phyloP scores from a whole-genome alignment of 64 coral and sea anemone genomes.

The Montipora efflorescens region DNA sequence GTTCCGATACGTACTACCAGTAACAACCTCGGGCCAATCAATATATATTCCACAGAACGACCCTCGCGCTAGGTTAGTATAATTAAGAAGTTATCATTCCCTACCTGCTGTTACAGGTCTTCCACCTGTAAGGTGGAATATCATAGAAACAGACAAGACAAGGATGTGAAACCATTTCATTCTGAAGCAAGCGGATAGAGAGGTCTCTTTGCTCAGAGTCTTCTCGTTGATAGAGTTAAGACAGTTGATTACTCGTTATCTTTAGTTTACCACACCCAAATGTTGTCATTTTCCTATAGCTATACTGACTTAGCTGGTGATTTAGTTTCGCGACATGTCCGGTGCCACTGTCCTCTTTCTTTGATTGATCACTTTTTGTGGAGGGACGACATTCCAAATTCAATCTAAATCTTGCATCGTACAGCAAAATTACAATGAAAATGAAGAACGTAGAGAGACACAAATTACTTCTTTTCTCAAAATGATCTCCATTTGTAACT shows the following conservation, averaged over 20 bases:
- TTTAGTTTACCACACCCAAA: neutral
- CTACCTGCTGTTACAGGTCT: conserved; percentile 38
- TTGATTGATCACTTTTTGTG: neutral
- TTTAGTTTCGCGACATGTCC: neutral
- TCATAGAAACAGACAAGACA: neutral
- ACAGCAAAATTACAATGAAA: no score
- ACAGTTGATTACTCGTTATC: neutral
- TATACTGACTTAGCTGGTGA: neutral
- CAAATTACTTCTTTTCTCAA: no score
- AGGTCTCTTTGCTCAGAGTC: neutral
- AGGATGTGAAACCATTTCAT: conserved; percentile 16
- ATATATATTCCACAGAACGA: no score
- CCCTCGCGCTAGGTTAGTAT: no score
- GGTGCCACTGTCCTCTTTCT: neutral
- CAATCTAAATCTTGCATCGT: neutral
- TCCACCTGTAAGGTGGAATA: conserved; percentile 19
- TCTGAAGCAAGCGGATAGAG: neutral
- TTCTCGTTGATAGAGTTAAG: neutral
- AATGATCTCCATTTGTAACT: no score
- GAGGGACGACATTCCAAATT: no score
- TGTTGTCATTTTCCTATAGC: neutral
- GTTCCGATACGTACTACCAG: no score
- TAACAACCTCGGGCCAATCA: no score
- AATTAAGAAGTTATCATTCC: no score
- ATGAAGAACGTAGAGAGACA: no score